Evolutionary conservation across 2,797 vertebrate genomes (phyloP), one percentile per base, ranked within the genome.

Genomic region (Antrozous pallidus): DNA sequence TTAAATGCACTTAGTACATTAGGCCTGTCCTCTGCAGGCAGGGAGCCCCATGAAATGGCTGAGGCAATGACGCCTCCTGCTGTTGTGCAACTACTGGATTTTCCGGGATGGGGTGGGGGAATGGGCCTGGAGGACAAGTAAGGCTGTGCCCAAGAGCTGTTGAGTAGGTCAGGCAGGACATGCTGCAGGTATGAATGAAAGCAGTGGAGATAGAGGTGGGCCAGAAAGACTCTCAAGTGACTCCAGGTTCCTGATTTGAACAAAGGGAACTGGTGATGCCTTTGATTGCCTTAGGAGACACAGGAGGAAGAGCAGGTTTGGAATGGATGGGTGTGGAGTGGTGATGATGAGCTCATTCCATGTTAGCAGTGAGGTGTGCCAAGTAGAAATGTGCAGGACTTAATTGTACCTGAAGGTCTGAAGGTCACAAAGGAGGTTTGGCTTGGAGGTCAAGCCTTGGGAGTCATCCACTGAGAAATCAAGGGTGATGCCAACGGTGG

Each of bases 141-240:
- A 42, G 33, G 22, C 70, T 88, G 33, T 61, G 8, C 74, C 40
- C 24, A 47, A 58, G 33, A 67, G 17, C 56, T 1, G 3, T 38
- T 67, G 47, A 36, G 31, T 8, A 51, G 74, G 22, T 38, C 49
- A 85, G 28, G 45, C 26, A 14, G 56, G 40, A 36, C 28, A 11
- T 0, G 28, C 56, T n/a, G 1, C 24, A 38, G 38, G 24, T 13
- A 1, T 45, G 78, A 89, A 75, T 79, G 67, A 42, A 88, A 93
- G 78, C 10, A 13, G 1, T 12, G 28, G 51, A 63, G 26, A 12
- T 17, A 6, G 2, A n/a, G 18, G 0, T 4, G 13, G 18, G 26
- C 31, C 74, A 86, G 40, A 38, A 42, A 51, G 20, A 28, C 14
- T 51, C 14, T 42, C 16, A 1, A 24, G 71, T 20, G 36, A 31